A percentile compares a stretch with the other conserved stretches of the same genome.
Conservation (phyloP, 2,113 vertebrate genomes). For the Actinemys pallida region DNA sequence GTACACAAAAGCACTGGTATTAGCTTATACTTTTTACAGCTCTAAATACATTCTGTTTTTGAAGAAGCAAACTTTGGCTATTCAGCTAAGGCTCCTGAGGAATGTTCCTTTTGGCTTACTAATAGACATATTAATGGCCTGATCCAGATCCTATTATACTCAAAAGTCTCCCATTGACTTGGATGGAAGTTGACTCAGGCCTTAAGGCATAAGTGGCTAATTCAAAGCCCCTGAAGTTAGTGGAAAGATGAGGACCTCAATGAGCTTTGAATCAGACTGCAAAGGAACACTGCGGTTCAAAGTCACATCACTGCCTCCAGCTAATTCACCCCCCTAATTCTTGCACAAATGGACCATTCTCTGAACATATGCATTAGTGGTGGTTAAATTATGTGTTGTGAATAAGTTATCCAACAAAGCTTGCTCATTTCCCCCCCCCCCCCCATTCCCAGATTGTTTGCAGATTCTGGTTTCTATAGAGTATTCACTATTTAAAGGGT, state of each 20-base stretch:
- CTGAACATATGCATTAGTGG: neutral
- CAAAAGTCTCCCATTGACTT: neutral
- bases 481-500: neutral
- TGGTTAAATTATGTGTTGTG: neutral
- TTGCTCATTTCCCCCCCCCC: neutral
- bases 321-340: neutral
- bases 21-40: neutral
- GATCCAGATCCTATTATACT: neutral
- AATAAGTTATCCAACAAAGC: neutral
- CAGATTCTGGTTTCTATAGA: neutral
- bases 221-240: neutral
- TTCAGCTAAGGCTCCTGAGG: neutral
- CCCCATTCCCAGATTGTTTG: accelerated
- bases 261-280: accelerated
- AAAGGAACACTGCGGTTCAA: accelerated
- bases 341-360: neutral
- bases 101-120: neutral
- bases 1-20: neutral
- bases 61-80: neutral
- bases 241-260: neutral
- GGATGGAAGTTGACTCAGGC: neutral
- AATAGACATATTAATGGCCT: neutral
- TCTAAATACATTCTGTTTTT: accelerated
- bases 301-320: neutral
- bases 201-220: neutral